A percentile compares a stretch with the other conserved stretches of the same genome.
phyloP scores from a whole-genome alignment of 2,888 invertebrate genomes.

The Pterobdella sp. region DNA sequence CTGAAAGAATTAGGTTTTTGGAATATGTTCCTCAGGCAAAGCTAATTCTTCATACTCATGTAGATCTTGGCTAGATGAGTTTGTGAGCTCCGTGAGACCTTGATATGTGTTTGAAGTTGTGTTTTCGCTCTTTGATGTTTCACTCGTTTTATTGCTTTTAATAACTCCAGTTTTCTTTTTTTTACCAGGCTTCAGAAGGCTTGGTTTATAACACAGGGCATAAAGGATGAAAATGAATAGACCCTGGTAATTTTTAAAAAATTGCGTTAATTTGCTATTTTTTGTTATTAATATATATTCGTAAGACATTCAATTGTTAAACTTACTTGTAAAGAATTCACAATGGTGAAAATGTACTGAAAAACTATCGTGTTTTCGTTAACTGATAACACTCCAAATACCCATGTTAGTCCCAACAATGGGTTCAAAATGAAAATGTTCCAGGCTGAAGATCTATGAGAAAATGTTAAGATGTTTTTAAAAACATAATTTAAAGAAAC shows the following conservation, averaged over 20 bases:
- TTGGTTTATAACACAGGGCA: conserved; percentile 30
- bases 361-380: conserved; percentile 34
- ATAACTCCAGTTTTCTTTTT: background rate
- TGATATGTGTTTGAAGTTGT: background rate
- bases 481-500: background rate
- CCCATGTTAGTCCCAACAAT: conserved; percentile 36
- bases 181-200: background rate
- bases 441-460: conserved; percentile 32
- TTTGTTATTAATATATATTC: background rate
- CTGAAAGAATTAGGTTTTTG: no score
- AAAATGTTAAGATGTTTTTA: background rate
- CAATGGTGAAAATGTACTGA: conserved; percentile 36
- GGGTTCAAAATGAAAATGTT: conserved; percentile 35
- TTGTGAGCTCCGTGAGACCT: background rate
- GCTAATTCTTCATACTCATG: no score
- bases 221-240: conserved; percentile 38
- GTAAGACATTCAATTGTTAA: background rate
- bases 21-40: no score
- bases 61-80: background rate
- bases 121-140: no score
- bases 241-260: conserved; percentile 29
- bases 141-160: no score
- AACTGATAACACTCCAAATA: conserved; percentile 36
- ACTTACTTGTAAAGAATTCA: conserved; percentile 36
- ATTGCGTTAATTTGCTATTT: background rate